A percentile compares a stretch with the other conserved stretches of the same genome.
These are phyloP conservation scores for Nudaria mundana DNA, from an alignment of 2,888 invertebrate genomes.

Conservation along the genomic window DNA sequence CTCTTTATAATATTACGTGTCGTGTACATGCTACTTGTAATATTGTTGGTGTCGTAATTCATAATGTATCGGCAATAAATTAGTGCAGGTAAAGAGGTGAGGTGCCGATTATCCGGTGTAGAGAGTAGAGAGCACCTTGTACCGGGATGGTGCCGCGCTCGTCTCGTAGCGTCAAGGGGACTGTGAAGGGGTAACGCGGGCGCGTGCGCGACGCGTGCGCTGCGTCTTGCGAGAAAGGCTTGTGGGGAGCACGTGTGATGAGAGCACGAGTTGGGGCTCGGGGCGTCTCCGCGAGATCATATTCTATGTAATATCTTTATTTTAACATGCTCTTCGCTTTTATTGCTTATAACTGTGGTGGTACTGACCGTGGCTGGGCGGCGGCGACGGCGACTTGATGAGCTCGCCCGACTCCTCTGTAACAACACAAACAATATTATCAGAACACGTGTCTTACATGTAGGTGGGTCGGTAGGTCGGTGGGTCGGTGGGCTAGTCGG, in stretches of 20 bases:
- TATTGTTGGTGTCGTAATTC: too few species aligned
- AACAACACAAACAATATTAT: conserved; percentile 40
- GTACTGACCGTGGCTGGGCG: conserved; percentile 86
- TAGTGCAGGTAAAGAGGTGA: background rate
- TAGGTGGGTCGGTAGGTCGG: too few species aligned
- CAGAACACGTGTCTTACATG: background rate
- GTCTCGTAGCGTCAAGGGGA: conserved; percentile 9
- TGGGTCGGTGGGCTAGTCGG: too few species aligned
- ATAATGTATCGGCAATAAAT: background rate
- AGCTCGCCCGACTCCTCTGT: conserved; percentile 81
- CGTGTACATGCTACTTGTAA: too few species aligned
- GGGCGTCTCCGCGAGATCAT: too few species aligned
- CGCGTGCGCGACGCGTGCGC: conserved; percentile 17
- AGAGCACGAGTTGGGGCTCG: background rate
- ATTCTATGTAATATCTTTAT: too few species aligned
- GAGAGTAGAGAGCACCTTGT: background rate
- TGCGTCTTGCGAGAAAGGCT: background rate
- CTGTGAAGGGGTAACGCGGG: conserved; percentile 17
- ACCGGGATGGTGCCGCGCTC: background rate
- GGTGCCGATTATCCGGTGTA: background rate
- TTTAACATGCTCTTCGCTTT: too few species aligned
- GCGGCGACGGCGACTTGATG: conserved; percentile 90
- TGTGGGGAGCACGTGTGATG: background rate
- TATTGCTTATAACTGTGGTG: too few species aligned
- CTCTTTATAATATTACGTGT: too few species aligned